Evolutionary conservation across 2,113 vertebrate genomes (phyloP), one percentile per base, ranked within the genome.

Genomic region (Halichoerus grypus): DNA sequence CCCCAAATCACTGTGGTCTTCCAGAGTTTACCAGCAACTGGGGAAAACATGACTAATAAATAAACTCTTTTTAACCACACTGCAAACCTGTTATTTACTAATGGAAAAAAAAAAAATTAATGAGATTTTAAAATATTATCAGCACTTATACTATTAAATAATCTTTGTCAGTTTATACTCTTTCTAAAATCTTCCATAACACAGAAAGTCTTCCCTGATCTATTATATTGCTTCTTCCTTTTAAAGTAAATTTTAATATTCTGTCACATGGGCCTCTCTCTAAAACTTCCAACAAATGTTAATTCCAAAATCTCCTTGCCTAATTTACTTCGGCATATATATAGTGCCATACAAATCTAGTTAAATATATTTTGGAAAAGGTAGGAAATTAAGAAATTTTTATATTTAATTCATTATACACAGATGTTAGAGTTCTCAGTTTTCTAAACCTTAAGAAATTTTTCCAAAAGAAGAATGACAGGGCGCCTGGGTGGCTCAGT

Each of bases 191-290:
- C 63, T 80, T 89, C 94, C 86, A 3, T 59, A 84, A 90, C 28
- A 77, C 3, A 88, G 65, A 90, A 96, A 96, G 46, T 33, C 71
- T 87, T 94, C 80, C 61, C 91, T 92, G 24, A 88, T 71, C 51
- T 96, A 55, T 26, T 82, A 89, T 74, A 69, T 46, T 77, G 82
- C 28, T 76, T 96, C 94, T 92, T 72, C 79, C 51, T 84, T 88
- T 90, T 84, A 95, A 86, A 79, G n/a, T 80, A 91, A 91, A 91
- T 19, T 91, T 95, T 92, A 90, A 79, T 83, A 92, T 93, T 95
- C 33, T 46, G 51, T 88, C 24, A 94, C 74, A 65, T 19, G 33
- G 36, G 24, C 7, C 55, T 97, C n/a, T 80, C 82, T 51, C 79
- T 96, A 72, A 95, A 95, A 90, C 74, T 80, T 88, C 51, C 81